phyloP scores from a whole-genome alignment of 2,888 invertebrate species.

The Cylindroiulus punctatus region DNA sequence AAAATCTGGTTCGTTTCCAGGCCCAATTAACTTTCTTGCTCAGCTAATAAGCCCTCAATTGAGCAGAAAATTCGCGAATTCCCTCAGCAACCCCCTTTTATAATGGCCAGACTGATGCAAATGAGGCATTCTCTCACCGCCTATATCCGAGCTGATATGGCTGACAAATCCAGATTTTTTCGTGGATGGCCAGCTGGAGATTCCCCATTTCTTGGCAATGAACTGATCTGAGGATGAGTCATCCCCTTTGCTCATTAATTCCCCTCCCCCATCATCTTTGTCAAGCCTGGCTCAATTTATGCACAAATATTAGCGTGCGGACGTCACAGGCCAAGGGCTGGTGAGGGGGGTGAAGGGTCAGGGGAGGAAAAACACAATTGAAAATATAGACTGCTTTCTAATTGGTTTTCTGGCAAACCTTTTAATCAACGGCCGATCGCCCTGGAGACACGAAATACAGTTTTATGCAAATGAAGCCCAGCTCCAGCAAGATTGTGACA shows the following conservation, averaged over 20 bases:
- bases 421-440: slow-evolving; percentile 21
- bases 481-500: background rate
- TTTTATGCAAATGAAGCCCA: background rate
- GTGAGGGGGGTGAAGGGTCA: background rate
- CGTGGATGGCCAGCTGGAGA: background rate
- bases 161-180: slow-evolving; percentile 15
- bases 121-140: background rate
- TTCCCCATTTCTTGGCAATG: slow-evolving; percentile 24
- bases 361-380: background rate
- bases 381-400: background rate
- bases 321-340: background rate
- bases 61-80: slow-evolving; percentile 30
- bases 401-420: slow-evolving; percentile 3
- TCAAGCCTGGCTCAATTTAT: background rate
- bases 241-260: slow-evolving; percentile 32
- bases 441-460: slow-evolving; percentile 3
- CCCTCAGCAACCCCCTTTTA: slow-evolving; percentile 5
- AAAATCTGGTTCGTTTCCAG: background rate
- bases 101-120: background rate
- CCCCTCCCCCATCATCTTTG: slow-evolving; percentile 24
- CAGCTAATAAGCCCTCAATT: slow-evolving; percentile 32
- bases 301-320: slow-evolving; percentile 6
- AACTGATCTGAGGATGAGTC: slow-evolving; percentile 32
- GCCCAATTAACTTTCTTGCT: slow-evolving; percentile 7
- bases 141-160: background rate